These are phyloP conservation scores for Xylocampa areola DNA, from an alignment of 2,888 invertebrate genomes.

Conservation along the genomic window DNA sequence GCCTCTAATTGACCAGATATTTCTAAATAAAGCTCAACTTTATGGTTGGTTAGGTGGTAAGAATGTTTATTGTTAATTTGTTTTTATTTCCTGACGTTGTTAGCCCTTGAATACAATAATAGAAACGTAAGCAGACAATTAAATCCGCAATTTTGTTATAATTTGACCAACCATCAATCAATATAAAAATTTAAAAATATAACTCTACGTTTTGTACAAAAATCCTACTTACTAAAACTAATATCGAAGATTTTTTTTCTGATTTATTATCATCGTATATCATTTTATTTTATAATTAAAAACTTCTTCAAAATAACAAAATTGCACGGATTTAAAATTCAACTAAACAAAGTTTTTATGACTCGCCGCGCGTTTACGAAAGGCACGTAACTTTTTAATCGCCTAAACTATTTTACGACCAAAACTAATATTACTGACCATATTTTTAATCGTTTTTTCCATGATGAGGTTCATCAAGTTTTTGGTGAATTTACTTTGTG, in stretches of 20 bases:
- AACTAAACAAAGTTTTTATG: conserved; percentile 43
- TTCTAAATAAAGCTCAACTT: conserved; percentile 19
- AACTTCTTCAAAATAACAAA: conserved; percentile 20
- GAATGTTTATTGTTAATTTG: conserved; percentile 27
- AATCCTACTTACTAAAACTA: conserved; percentile 1
- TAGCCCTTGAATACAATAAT: conserved; percentile 2
- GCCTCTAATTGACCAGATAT: conserved; percentile 28
- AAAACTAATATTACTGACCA: conserved; percentile 43
- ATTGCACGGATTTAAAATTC: conserved; percentile 44
- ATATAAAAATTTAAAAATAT: no score
- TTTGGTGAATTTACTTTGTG: conserved; percentile 13
- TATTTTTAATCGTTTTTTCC: conserved; percentile 37
- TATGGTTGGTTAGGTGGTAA: conserved; percentile 7
- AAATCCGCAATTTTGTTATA: conserved; percentile 6
- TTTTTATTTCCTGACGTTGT: conserved; percentile 12
- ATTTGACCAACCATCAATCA: conserved; percentile 5
- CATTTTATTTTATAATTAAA: conserved; percentile 24
- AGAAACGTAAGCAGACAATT: conserved; percentile 25
- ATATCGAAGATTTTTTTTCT: conserved; percentile 16
- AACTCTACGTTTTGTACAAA: conserved; percentile 10
- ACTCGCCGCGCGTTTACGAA: conserved; percentile 13
- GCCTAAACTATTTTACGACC: conserved; percentile 40
- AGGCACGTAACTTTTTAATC: conserved; percentile 49
- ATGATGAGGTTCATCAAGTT: conserved; percentile 25
- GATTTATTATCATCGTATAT: conserved; percentile 21